Evolutionary conservation across 2,797 vertebrate genomes (phyloP).

Genomic region (Eospalax fontanierii): DNA sequence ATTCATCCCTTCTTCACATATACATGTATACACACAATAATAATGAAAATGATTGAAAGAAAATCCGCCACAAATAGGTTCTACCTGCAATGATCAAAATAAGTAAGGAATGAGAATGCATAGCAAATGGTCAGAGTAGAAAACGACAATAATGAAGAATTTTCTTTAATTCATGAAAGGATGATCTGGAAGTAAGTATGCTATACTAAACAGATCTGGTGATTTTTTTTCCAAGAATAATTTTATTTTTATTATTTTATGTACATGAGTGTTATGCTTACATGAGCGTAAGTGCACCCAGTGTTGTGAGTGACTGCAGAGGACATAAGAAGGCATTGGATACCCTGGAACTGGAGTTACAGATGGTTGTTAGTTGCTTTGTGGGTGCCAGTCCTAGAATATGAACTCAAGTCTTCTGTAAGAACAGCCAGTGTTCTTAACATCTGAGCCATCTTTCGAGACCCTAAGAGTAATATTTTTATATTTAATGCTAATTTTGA

Average conservation of each 20-base stretch:
- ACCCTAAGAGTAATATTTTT: slow-evolving; percentile 35
- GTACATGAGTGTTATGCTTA: no score
- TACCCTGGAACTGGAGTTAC: no score
- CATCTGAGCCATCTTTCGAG: no score
- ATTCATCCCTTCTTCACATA: background rate
- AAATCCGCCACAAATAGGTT: background rate
- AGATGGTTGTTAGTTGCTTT: no score
- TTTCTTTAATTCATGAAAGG: slow-evolving; percentile 49
- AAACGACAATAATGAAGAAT: slow-evolving; percentile 35
- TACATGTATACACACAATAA: background rate
- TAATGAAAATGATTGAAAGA: background rate
- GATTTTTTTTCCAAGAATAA: background rate
- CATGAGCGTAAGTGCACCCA: no score
- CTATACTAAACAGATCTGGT: slow-evolving; percentile 10
- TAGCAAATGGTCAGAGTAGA: background rate
- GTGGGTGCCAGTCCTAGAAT: no score
- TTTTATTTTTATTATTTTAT: no score
- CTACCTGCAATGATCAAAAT: slow-evolving; percentile 52
- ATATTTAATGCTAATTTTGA: slow-evolving; percentile 8
- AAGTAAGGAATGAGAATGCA: background rate
- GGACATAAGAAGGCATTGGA: no score
- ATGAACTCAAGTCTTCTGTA: no score
- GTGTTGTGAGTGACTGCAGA: no score
- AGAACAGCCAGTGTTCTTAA: no score
- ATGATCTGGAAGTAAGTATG: background rate